phyloP scores from a whole-genome alignment of 2,113 vertebrate species.

The Charadrius vociferus region DNA sequence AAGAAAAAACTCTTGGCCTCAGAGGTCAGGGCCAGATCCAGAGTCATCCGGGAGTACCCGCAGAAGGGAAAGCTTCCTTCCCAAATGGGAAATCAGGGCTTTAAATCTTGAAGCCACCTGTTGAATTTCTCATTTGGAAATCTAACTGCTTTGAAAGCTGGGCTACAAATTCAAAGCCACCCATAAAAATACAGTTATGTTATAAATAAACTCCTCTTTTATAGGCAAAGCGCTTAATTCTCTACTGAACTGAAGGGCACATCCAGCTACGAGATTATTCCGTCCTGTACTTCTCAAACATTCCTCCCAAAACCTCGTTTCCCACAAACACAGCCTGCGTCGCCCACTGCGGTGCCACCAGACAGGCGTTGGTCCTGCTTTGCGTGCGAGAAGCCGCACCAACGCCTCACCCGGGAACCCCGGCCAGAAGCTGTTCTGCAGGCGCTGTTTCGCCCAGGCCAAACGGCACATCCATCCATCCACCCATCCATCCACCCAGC shows the following conservation, averaged over 20 bases:
- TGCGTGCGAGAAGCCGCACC: not conserved
- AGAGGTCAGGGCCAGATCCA: not conserved
- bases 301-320: not conserved
- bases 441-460: no score
- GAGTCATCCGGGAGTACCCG: not conserved
- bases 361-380: not conserved
- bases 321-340: not conserved
- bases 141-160: not conserved
- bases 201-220: not conserved
- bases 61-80: not conserved
- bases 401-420: fast-evolving
- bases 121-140: not conserved
- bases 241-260: not conserved
- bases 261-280: not conserved
- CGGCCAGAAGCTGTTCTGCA: fast-evolving
- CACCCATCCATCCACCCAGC: not conserved
- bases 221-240: not conserved
- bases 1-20: not conserved
- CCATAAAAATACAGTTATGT: not conserved
- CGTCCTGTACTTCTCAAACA: no score
- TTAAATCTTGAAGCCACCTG: not conserved
- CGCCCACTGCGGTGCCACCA: no score
- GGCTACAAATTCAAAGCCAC: not conserved
- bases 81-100: fast-evolving
- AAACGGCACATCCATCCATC: no score